Evolutionary conservation across 2,797 vertebrate genomes (phyloP).

Genomic region (Falco rusticolus): DNA sequence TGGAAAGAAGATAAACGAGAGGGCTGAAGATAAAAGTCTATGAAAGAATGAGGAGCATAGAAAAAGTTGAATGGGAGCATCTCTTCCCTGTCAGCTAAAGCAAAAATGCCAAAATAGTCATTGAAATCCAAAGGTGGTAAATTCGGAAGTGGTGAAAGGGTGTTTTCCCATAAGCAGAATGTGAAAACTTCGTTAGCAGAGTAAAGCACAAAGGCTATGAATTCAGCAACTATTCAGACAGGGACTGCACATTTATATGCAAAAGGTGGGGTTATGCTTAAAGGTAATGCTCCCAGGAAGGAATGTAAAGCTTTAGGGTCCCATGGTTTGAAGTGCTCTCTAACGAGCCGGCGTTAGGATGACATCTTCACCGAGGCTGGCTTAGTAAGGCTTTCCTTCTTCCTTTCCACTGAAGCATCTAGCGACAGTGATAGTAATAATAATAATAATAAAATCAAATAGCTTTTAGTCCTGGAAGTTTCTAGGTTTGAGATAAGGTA

Average conservation of each 20-base stretch:
- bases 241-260: not conserved
- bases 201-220: not conserved
- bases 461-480: not conserved
- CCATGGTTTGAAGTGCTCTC: not conserved
- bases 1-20: not conserved
- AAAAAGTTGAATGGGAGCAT: not conserved
- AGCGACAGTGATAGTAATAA: not conserved
- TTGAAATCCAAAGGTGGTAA: not conserved
- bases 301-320: not conserved
- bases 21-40: not conserved
- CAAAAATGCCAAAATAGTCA: not conserved
- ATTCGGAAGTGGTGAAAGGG: not conserved
- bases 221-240: not conserved
- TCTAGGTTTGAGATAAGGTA: not conserved
- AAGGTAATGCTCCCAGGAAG: not conserved
- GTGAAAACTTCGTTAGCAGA: not conserved
- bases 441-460: not conserved
- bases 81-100: not conserved
- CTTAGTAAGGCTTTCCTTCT: not conserved
- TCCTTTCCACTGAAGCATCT: not conserved
- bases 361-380: not conserved
- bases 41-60: not conserved
- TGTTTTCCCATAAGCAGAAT: not conserved
- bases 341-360: not conserved
- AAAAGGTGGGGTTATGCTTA: not conserved